phyloP scores from a whole-genome alignment of 1,140 invertebrate genomes.

The Cherax quadricarinatus region DNA sequence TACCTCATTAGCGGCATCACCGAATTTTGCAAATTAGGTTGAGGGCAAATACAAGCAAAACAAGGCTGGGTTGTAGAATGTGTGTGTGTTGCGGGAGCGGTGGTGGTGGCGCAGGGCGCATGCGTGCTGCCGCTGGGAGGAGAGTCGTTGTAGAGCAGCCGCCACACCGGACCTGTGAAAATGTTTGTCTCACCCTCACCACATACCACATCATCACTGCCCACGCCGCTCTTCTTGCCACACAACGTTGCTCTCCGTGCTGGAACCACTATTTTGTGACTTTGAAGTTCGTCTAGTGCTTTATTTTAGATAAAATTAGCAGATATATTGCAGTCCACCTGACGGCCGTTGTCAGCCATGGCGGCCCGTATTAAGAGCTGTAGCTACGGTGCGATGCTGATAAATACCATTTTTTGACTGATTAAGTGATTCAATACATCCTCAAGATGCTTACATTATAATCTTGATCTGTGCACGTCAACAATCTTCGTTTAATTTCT shows the following conservation, averaged over 20 bases:
- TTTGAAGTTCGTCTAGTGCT: conserved; percentile 45
- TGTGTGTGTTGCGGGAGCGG: conserved; percentile 58
- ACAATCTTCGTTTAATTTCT: conserved; percentile 73
- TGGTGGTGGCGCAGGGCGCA: conserved; percentile 66
- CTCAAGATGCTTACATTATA: conserved; percentile 70
- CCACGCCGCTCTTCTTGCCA: conserved; percentile 49
- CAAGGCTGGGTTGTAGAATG: conserved; percentile 14
- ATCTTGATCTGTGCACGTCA: conserved; percentile 72
- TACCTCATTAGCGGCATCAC: not conserved
- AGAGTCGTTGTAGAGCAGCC: conserved; percentile 65
- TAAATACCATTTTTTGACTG: conserved; percentile 30
- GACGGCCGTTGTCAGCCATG: conserved; percentile 71
- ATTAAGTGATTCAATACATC: conserved; percentile 52
- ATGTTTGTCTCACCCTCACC: conserved; percentile 65
- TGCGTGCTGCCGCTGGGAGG: conserved; percentile 53
- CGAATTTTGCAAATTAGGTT: not conserved
- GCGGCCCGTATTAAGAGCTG: conserved; percentile 48
- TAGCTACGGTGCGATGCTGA: conserved; percentile 43
- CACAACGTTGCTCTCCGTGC: conserved; percentile 59
- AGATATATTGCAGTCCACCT: conserved; percentile 61
- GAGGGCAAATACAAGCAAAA: not conserved
- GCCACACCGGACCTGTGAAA: conserved; percentile 69
- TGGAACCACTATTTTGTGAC: conserved; percentile 57
- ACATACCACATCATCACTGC: conserved; percentile 59
- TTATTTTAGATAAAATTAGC: conserved; percentile 46